Evolutionary conservation across 2,888 invertebrate genomes (phyloP).

Genomic region (Epistrophe eligans): DNA sequence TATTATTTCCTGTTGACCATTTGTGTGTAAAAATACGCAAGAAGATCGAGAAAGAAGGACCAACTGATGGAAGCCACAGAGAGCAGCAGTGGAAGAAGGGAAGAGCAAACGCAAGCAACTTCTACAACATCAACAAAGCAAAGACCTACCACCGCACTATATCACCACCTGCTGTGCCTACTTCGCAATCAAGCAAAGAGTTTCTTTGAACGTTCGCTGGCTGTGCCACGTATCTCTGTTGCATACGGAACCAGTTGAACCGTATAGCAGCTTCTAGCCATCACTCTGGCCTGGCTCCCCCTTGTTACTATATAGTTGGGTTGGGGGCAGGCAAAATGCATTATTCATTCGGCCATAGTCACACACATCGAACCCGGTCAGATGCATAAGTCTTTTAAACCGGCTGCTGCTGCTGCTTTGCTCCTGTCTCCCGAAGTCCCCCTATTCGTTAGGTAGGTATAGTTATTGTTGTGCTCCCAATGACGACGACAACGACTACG

Average conservation of each 20-base stretch:
- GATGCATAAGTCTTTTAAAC: constrained; percentile 48
- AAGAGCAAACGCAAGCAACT: constrained; percentile 30
- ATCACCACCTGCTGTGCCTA: constrained; percentile 66
- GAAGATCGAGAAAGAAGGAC: constrained; percentile 20
- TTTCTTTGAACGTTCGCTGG: not conserved
- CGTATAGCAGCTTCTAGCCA: constrained; percentile 24
- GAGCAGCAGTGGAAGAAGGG: not conserved
- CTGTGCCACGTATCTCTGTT: constrained; percentile 63
- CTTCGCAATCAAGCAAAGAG: constrained; percentile 45
- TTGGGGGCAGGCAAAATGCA: constrained; percentile 47
- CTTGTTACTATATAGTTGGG: not conserved
- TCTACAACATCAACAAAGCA: constrained; percentile 61
- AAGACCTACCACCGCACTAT: constrained; percentile 60
- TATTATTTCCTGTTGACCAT: constrained; percentile 76
- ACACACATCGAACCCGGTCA: constrained; percentile 70
- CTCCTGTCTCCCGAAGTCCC: not conserved
- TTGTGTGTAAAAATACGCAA: constrained; percentile 54
- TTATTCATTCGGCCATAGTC: constrained; percentile 45
- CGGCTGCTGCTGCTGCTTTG: constrained; percentile 7
- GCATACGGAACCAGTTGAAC: constrained; percentile 66
- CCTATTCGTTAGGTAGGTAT: not conserved
- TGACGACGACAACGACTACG: constrained; percentile 52
- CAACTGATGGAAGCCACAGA: constrained; percentile 19
- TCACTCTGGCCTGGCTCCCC: constrained; percentile 9
- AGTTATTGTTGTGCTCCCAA: constrained; percentile 38